phyloP scores from a whole-genome alignment of 2,113 vertebrate species.

The Ptilorrhoa leucosticta region DNA sequence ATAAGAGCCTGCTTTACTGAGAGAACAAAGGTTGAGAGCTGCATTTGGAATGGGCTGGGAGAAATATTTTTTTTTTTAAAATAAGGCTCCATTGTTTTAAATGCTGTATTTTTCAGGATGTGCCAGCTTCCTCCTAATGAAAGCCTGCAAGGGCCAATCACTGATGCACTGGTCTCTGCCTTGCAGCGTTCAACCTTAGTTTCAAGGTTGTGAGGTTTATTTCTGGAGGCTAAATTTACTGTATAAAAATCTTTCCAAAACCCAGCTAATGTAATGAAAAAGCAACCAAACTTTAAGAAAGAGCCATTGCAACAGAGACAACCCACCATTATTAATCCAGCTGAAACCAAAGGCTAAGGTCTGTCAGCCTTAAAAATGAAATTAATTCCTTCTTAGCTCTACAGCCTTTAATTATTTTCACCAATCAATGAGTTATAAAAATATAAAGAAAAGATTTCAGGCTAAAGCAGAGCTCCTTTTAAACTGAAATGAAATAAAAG shows the following conservation, averaged over 20 bases:
- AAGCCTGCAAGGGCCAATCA: background rate
- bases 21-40: background rate
- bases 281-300: background rate
- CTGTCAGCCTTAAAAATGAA: constrained; percentile 13
- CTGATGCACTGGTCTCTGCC: background rate
- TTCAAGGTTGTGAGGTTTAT: background rate
- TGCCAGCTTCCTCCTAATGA: background rate
- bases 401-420: constrained; percentile 11
- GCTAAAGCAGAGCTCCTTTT: background rate
- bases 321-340: background rate
- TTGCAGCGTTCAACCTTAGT: background rate
- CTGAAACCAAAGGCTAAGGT: background rate
- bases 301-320: background rate
- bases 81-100: background rate
- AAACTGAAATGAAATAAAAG: background rate
- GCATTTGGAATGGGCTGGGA: background rate
- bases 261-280: background rate
- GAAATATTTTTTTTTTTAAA: background rate
- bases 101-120: background rate
- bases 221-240: background rate
- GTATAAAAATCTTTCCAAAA: background rate
- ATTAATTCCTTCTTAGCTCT: background rate
- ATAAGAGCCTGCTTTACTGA: background rate
- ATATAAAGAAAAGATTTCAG: background rate
- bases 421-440: background rate